Evolutionary conservation across 2,797 vertebrate species (phyloP).

Genomic region (Microctenopoma lineatum): DNA sequence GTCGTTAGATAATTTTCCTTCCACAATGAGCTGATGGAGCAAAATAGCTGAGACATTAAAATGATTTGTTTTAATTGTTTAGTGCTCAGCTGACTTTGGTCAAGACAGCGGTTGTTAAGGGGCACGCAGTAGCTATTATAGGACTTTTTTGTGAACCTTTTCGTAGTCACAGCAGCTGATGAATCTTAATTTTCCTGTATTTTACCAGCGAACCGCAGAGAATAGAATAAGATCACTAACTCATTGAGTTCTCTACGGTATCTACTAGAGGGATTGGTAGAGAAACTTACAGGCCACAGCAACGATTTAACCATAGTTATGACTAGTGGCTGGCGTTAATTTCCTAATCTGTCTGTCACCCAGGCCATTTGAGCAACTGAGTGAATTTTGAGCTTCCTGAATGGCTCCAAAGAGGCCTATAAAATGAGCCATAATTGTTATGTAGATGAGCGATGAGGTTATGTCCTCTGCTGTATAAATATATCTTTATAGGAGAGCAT

Average conservation of each 20-base stretch:
- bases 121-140: too few relatives aligned
- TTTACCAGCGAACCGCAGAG: slow-evolving; percentile 21
- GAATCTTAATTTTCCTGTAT: slow-evolving; percentile 19
- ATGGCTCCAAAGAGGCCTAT: slow-evolving; percentile 67
- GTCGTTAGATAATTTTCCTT: too few relatives aligned
- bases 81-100: too few relatives aligned
- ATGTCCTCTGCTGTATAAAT: slow-evolving; percentile 76
- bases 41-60: too few relatives aligned
- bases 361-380: slow-evolving; percentile 61
- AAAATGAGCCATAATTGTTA: slow-evolving; percentile 76
- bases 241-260: slow-evolving; percentile 12
- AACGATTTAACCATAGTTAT: slow-evolving; percentile 45
- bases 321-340: slow-evolving; percentile 57
- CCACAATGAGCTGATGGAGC: too few relatives aligned
- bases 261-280: slow-evolving; percentile 34
- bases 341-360: slow-evolving; percentile 68
- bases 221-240: slow-evolving; percentile 18
- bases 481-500: slow-evolving; percentile 78
- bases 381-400: slow-evolving; percentile 64
- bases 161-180: not conserved
- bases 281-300: slow-evolving; percentile 43
- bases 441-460: slow-evolving; percentile 74
- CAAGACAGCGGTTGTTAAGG: too few relatives aligned
- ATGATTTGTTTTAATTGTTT: too few relatives aligned
- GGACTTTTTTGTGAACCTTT: not conserved